Evolutionary conservation across 1,140 invertebrate species (phyloP).

Genomic region (Drosophila nasuta): DNA sequence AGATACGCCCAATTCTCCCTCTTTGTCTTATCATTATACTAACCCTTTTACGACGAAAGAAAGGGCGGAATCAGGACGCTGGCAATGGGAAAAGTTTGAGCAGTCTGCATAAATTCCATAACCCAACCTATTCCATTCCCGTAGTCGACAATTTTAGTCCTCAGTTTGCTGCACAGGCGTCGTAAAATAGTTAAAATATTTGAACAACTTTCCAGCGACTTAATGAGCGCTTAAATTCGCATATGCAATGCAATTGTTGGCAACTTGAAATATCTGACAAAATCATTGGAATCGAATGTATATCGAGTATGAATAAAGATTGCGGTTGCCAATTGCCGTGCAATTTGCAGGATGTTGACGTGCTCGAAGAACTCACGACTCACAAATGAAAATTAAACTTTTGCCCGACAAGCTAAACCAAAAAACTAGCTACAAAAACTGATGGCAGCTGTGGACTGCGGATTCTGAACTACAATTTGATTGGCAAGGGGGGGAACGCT

Average conservation of each 20-base stretch:
- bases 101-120: constrained; percentile 60
- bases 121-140: constrained; percentile 32
- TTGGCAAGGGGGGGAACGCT: constrained; percentile 21
- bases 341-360: constrained; percentile 31
- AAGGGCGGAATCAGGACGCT: constrained; percentile 23
- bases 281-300: not conserved
- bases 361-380: constrained; percentile 28
- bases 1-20: constrained; percentile 20
- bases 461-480: constrained; percentile 1
- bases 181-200: constrained; percentile 69
- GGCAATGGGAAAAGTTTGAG: constrained; percentile 51
- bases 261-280: not conserved
- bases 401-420: constrained; percentile 34
- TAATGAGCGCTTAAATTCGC: constrained; percentile 61
- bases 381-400: constrained; percentile 54
- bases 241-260: constrained; percentile 52
- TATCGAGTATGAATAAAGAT: not conserved
- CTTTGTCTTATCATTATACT: not conserved
- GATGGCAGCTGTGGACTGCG: constrained; percentile 21
- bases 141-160: not conserved
- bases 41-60: not conserved
- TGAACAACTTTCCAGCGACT: constrained; percentile 55
- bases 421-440: constrained; percentile 49
- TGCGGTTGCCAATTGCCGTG: constrained; percentile 11
- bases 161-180: constrained; percentile 48